Percentiles rank a stretch among this genome's conserved stretches.
These are phyloP conservation scores for Diloba caeruleocephala DNA, from an alignment of 2,888 invertebrate genomes.

Conservation along the genomic window DNA sequence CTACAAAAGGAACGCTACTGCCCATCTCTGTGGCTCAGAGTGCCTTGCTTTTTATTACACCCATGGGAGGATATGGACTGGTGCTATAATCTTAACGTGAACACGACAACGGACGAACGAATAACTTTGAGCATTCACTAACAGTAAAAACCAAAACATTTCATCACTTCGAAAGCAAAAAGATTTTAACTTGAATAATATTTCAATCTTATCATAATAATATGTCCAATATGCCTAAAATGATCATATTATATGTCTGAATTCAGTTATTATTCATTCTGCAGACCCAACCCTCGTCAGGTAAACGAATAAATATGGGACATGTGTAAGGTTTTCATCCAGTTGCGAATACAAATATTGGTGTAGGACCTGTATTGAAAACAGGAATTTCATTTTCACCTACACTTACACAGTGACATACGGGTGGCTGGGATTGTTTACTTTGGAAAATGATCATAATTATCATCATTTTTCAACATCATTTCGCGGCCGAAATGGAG, in stretches of 20 bases:
- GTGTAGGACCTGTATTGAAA: slow-evolving; percentile 37
- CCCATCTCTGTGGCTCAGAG: too few species aligned
- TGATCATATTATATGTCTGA: slow-evolving; percentile 20
- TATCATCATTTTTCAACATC: background rate
- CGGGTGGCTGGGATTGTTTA: background rate
- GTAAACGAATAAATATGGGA: slow-evolving; percentile 35
- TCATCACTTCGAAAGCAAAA: too few species aligned
- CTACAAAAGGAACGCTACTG: too few species aligned
- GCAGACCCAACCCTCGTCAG: slow-evolving; percentile 29
- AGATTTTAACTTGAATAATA: background rate
- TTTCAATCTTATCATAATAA: slow-evolving; percentile 13
- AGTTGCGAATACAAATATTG: slow-evolving; percentile 46
- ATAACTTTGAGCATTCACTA: too few species aligned
- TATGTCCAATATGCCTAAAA: slow-evolving; percentile 3
- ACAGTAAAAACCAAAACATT: too few species aligned
- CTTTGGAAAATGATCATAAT: background rate
- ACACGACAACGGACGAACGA: too few species aligned
- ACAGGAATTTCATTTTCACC: slow-evolving; percentile 38
- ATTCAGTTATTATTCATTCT: slow-evolving; percentile 40
- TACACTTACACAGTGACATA: slow-evolving; percentile 1
- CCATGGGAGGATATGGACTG: too few species aligned
- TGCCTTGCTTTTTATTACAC: too few species aligned
- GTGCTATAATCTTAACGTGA: too few species aligned
- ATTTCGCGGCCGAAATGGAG: too few species aligned
- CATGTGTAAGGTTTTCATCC: slow-evolving; percentile 45